Base-by-base conservation (phyloP, 1,140 invertebrate genomes). In the Panonychus citri region DNA sequence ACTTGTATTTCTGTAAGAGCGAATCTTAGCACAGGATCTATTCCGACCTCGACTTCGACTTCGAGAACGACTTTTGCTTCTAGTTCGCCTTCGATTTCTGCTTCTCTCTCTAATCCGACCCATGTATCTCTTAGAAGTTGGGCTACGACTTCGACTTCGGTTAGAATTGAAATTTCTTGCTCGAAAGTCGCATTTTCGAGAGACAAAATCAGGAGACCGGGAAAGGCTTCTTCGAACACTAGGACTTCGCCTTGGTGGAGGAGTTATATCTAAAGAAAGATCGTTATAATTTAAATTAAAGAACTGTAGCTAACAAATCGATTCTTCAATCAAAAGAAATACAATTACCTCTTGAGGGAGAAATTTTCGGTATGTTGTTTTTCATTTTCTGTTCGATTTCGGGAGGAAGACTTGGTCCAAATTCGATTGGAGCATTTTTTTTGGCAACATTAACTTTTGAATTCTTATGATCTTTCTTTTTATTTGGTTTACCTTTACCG, bases 381-480 rank as follows among this genome's bases (percentile, higher is more conserved):
- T 25, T 21, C 21, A 54, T 19, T 57, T 57, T 57, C 3, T 30
- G n/a, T 30, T 48, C 25, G 19, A 19, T 39, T 53, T 57, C 34
- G 17, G 39, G 53, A 54, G 53, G 39, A 30, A 37, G 19, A 50
- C 21, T 49, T 25, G 42, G 27, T 17, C 42, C 28, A 27, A 56
- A 49, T 51, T 57, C 55, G 19, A 55, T 37, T 28, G 17, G 12
- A 2, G 46, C 26, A 15, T 25, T 17, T 48, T 56, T 42, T 13
- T 55, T 26, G 4, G 24, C 19, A 25, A 19, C 19, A 40, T 3
- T 15, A 28, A 25, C 8, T 28, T 26, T 57, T 37, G 37, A 26
- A 15, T 40, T 46, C 27, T 28, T 27, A 8, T n/a, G 28, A 17
- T 17, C 13, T 55, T 54, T 50, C 25, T 48, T 49, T 50, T 30